Evolutionary conservation across 2,888 invertebrate genomes (phyloP).

Genomic region (Mamestra brassicae): DNA sequence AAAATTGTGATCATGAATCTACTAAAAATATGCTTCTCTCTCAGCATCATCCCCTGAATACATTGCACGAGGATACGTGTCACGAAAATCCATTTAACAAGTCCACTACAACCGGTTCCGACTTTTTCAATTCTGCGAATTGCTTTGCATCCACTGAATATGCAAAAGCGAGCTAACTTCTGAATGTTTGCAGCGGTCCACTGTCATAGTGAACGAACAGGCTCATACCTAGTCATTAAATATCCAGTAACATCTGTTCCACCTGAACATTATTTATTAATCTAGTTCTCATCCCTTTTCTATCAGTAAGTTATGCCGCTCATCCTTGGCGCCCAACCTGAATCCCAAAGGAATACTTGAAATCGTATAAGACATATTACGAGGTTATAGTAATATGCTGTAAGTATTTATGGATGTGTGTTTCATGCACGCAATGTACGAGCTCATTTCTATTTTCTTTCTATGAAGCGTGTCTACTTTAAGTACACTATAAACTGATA

Average conservation of each 20-base stretch:
- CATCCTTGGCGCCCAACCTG: background rate
- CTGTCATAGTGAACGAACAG: background rate
- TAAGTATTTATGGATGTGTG: constrained; percentile 15
- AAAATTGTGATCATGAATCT: background rate
- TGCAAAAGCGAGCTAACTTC: constrained; percentile 42
- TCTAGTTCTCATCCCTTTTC: constrained; percentile 20
- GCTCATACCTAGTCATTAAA: constrained; percentile 14
- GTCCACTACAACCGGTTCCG: constrained; percentile 17
- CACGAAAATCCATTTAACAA: constrained; percentile 32
- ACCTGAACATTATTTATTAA: constrained; percentile 15
- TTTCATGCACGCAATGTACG: constrained; percentile 35
- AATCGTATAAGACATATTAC: constrained; percentile 12
- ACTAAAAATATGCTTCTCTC: background rate
- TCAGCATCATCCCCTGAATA: constrained; percentile 1
- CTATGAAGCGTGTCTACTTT: constrained; percentile 51
- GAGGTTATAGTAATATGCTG: constrained; percentile 15
- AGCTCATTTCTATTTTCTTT: constrained; percentile 54
- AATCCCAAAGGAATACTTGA: constrained; percentile 19
- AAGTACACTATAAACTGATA: constrained; percentile 58
- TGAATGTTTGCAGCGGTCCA: constrained; percentile 15
- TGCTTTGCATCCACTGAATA: constrained; percentile 60
- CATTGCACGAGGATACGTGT: background rate
- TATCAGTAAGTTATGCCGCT: constrained; percentile 21
- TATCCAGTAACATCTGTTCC: constrained; percentile 17
- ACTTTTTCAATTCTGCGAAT: constrained; percentile 48